A percentile compares a stretch with the other conserved stretches of the same genome.
phyloP scores from a whole-genome alignment of 1,140 invertebrate genomes.

The Heliconius hermathena region DNA sequence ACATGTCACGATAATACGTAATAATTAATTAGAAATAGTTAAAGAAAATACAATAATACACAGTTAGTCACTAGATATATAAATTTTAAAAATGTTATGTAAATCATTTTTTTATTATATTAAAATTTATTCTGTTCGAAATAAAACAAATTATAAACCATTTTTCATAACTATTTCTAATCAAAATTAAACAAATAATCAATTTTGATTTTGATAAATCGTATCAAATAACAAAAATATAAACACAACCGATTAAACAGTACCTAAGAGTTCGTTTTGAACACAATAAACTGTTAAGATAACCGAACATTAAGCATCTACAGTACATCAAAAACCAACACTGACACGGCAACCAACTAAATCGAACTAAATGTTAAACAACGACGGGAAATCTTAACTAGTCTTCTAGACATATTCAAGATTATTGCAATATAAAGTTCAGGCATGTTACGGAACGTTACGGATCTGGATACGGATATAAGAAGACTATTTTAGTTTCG shows the following conservation, averaged over 20 bases:
- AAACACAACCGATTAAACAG: slow-evolving; percentile 1
- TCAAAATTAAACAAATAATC: not conserved
- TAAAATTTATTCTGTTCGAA: not conserved
- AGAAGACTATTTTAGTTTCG: no score
- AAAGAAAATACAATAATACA: not conserved
- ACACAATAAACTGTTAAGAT: not conserved
- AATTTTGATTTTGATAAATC: not conserved
- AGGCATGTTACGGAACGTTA: no score
- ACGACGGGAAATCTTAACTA: slow-evolving; percentile 11
- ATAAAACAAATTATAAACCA: not conserved
- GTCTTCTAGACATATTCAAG: not conserved
- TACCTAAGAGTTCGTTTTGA: not conserved
- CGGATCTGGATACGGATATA: no score
- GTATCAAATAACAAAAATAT: not conserved
- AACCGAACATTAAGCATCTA: not conserved
- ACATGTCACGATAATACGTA: not conserved
- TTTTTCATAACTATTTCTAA: not conserved
- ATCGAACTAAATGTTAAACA: slow-evolving; percentile 4
- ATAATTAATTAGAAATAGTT: slow-evolving; percentile 1
- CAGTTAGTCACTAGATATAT: not conserved
- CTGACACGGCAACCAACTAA: slow-evolving; percentile 10
- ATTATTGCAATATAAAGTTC: not conserved
- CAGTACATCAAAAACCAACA: not conserved
- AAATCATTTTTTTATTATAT: not conserved
- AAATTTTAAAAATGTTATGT: not conserved